A percentile compares a stretch with the other conserved stretches of the same genome.
Conservation (phyloP, 1,140 invertebrate genomes). For the Trichogramma pretiosum region DNA sequence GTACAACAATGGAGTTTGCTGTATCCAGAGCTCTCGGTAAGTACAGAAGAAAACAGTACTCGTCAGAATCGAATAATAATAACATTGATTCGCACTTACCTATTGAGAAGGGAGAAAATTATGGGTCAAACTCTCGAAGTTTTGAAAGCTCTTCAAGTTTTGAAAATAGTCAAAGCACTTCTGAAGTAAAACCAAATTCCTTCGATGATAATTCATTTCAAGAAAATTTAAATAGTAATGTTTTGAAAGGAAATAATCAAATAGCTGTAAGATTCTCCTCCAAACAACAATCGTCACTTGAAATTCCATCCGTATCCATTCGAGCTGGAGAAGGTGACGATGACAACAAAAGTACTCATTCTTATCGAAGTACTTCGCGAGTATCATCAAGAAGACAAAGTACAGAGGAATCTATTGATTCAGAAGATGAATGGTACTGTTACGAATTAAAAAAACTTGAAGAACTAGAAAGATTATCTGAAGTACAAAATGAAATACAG, state of each 20-base stretch:
- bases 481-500: constrained; percentile 52
- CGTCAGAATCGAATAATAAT: too few species aligned
- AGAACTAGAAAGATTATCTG: constrained; percentile 70
- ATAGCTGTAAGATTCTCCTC: constrained; percentile 50
- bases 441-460: constrained; percentile 80
- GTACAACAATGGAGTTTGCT: constrained; percentile 71
- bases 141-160: too few species aligned
- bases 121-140: too few species aligned
- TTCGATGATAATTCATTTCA: too few species aligned
- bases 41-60: too few species aligned
- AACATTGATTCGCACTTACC: too few species aligned
- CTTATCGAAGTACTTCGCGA: constrained; percentile 72
- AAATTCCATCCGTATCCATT: constrained; percentile 58
- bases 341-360: constrained; percentile 76
- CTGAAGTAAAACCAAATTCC: constrained; percentile 43
- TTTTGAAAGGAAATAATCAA: constrained; percentile 42
- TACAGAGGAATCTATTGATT: constrained; percentile 87
- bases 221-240: too few species aligned
- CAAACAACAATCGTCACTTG: constrained; percentile 67
- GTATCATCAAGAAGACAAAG: constrained; percentile 82
- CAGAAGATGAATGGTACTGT: constrained; percentile 88
- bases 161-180: too few species aligned
- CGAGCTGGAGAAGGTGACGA: constrained; percentile 64
- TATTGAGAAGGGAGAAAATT: too few species aligned
- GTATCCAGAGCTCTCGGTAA: constrained; percentile 73